Percentiles rank a stretch among this genome's conserved stretches.
These are phyloP conservation scores for Plemyria rubiginata DNA, from an alignment of 2,888 invertebrate species.

Conservation along the genomic window DNA sequence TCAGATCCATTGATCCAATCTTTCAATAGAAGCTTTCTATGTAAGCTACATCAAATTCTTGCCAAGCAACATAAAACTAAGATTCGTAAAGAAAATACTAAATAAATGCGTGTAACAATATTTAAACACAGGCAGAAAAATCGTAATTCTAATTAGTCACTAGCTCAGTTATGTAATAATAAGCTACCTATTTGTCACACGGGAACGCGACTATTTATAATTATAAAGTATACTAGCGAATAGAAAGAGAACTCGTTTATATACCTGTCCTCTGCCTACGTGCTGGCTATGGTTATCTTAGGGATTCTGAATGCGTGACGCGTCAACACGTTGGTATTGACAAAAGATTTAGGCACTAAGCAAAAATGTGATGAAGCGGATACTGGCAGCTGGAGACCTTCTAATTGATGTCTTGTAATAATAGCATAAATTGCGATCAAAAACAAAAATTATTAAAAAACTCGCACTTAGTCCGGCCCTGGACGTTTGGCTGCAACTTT, in stretches of 20 bases:
- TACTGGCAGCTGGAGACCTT: no score
- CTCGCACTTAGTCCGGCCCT: no score
- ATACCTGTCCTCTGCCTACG: background rate
- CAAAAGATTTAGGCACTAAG: background rate
- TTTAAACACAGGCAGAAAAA: slow-evolving; percentile 14
- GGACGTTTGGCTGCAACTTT: no score
- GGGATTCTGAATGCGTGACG: background rate
- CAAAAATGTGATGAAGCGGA: background rate
- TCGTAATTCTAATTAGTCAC: slow-evolving; percentile 25
- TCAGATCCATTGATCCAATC: slow-evolving; percentile 7
- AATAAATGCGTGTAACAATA: slow-evolving; percentile 12
- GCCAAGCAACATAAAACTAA: slow-evolving; percentile 3
- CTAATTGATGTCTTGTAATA: no score
- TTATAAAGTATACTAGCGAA: slow-evolving; percentile 8
- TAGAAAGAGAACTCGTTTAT: slow-evolving; percentile 18
- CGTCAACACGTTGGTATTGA: background rate
- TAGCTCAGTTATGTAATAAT: slow-evolving; percentile 23
- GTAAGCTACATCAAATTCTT: slow-evolving; percentile 1
- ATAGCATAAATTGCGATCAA: no score
- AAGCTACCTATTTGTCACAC: slow-evolving; percentile 46
- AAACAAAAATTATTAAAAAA: no score
- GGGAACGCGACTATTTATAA: slow-evolving; percentile 43
- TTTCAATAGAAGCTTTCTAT: slow-evolving; percentile 16
- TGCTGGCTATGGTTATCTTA: background rate
- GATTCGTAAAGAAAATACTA: background rate